Base-by-base conservation (phyloP, 2,888 invertebrate species). In the Drosophila stalkeri region DNA sequence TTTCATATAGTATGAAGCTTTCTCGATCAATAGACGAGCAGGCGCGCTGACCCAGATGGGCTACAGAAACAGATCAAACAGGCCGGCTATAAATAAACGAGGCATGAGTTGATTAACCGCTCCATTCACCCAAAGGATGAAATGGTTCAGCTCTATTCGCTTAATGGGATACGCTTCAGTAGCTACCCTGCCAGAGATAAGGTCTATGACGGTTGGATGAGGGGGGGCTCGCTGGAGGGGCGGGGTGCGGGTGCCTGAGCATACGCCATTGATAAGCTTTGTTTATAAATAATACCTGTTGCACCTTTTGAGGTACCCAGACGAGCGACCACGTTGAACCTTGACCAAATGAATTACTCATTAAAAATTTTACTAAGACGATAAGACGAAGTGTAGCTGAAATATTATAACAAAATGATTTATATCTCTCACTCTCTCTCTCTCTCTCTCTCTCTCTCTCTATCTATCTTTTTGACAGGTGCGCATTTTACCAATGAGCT, bases 401-500 rank as follows among this genome's bases (percentile, higher is more conserved):
- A 39, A 47, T 64, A 41, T 46, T 75, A 69, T 75, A 33, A 33
- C 59, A 43, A 33, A 6, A 47, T 51, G 20, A 51, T 35, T 44
- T 59, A 23, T 37, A 18, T 33, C 33, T 55, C 9, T 23, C 7
- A 3, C 23, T 16, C 46, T 3, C 47, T 14, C 16, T 27, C 46
- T 27, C 46, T 47, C 8, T 46, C 23, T 51, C 51, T 27, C 9
- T 51, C 12, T 55, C n/a, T n/a, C n/a, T n/a, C n/a, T n/a, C n/a
- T n/a, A 11, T 51, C 51, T 27, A 4, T 51, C 12, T 55, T 23
- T n/a, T 73, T 93, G 23, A 12, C 92, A 95, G 95, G 94, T 83
- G 94, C 95, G 2, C 93, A 94, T 75, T 91, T 94, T 46, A 93
- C 94, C 85, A 94, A 94, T 80, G 94, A 94, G 75, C 78, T 95